Evolutionary conservation across 1,140 invertebrate genomes (phyloP), one percentile per base, ranked within the genome.

Genomic region (Cecropterus lyciades): DNA sequence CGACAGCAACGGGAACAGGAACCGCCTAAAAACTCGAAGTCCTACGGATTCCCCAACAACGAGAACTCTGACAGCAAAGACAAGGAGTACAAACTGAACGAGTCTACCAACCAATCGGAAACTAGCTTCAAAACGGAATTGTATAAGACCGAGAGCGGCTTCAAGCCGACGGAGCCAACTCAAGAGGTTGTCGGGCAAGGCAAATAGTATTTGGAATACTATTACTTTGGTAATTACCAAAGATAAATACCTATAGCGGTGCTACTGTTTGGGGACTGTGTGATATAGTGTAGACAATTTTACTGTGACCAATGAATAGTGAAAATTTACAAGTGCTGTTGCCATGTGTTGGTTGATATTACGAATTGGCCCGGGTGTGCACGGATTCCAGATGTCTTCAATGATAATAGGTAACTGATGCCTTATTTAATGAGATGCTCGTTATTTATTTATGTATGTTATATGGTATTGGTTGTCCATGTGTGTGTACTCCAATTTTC

Each of bases 1-100:
- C 92, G 95, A 11, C 97, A 97, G 84, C 93, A 97, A 73, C 92
- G 95, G 30, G 96, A 97, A 79, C 96, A 97, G 78, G 95, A 96
- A 81, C 95, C 95, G 17, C 84, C 92, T 65, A 81, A 70, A 43
- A 88, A 87, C 67, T 70, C 68, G 20, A 84, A 81, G 52, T 88
- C 75, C 72, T 92, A 78, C 69, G 85, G 66, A 52, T 73, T 67
- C 57, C 49, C 5, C 67, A 72, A 16, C 72, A 59, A 74, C 68
- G 66, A 76, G 9, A 66, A 64, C 43, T 62, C 67, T 6, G 49
- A 65, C 48, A 77, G 57, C 57, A 60, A 79, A 7, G 80, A 84
- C 30, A 70, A 73, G 27, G 68, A 67, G 7, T 77, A 72, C 42
- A 80, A 80, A 48, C 66, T 67, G 0, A 74, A 74, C 30, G 77